These are phyloP conservation scores for Trichomalopsis sarcophagae DNA, from an alignment of 1,140 invertebrate genomes.

Conservation along the genomic window DNA sequence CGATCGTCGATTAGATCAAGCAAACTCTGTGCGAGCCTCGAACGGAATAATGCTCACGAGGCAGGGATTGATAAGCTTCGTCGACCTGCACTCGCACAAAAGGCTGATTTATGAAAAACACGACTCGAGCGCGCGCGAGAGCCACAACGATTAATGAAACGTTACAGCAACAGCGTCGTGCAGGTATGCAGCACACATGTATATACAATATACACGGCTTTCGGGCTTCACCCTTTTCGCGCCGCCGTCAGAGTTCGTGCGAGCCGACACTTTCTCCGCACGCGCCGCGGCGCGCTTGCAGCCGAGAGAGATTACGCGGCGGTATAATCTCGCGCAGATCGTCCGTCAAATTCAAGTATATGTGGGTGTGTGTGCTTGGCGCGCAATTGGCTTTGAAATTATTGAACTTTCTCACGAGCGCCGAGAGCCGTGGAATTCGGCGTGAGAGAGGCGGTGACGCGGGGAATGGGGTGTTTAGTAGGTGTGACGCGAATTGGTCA, in stretches of 20 bases:
- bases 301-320: background rate
- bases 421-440: background rate
- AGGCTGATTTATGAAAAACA: constrained; percentile 47
- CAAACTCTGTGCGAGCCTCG: no score
- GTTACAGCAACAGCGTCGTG: background rate
- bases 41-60: no score
- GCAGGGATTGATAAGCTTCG: background rate
- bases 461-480: background rate
- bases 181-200: background rate
- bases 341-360: background rate
- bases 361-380: background rate
- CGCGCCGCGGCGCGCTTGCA: background rate
- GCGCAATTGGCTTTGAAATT: background rate
- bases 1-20: background rate
- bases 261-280: constrained; percentile 9
- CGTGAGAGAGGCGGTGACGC: no score
- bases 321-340: background rate
- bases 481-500: background rate
- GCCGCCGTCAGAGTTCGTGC: background rate
- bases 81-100: background rate
- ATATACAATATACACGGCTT: background rate
- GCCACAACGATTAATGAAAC: constrained; percentile 43
- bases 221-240: constrained; percentile 27
- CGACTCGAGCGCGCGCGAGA: constrained; percentile 6
- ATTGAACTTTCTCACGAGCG: background rate